phyloP scores from a whole-genome alignment of 1,140 invertebrate species.

The Drosophila ficusphila region DNA sequence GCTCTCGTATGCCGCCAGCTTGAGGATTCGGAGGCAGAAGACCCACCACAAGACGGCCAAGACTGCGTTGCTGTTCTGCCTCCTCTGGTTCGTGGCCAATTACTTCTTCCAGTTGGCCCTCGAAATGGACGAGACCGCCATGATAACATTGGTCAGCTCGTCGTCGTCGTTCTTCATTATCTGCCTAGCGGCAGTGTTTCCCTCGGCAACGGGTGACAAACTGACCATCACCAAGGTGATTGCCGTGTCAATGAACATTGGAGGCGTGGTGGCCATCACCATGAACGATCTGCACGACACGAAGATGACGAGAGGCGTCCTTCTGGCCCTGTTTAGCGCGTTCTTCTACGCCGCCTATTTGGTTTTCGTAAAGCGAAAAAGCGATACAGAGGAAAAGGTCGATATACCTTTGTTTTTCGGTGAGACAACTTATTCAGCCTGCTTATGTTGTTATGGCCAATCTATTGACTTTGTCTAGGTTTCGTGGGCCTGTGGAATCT shows the following conservation, averaged over 20 bases:
- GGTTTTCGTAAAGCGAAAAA: constrained; percentile 91
- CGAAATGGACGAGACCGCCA: constrained; percentile 89
- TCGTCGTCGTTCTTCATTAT: constrained; percentile 94
- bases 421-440: constrained; percentile 79
- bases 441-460: not conserved
- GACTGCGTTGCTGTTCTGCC: constrained; percentile 90
- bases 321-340: constrained; percentile 91
- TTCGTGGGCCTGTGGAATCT: constrained; percentile 95
- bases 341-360: constrained; percentile 94
- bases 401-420: constrained; percentile 96
- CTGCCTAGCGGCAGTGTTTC: constrained; percentile 91
- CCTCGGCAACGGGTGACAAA: constrained; percentile 90
- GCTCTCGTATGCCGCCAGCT: constrained; percentile 92
- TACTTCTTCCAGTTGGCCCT: constrained; percentile 90
- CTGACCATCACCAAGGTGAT: constrained; percentile 93
- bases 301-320: constrained; percentile 89
- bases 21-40: constrained; percentile 86
- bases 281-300: constrained; percentile 88
- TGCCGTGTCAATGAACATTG: constrained; percentile 91
- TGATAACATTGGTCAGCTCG: constrained; percentile 92
- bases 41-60: constrained; percentile 88
- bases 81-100: constrained; percentile 88
- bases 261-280: constrained; percentile 90
- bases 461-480: constrained; percentile 85
- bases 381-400: constrained; percentile 94